A percentile compares a stretch with the other conserved stretches of the same genome.
Evolutionary conservation across 2,888 invertebrate genomes (phyloP).

Genomic region (Callimorpha dominula): DNA sequence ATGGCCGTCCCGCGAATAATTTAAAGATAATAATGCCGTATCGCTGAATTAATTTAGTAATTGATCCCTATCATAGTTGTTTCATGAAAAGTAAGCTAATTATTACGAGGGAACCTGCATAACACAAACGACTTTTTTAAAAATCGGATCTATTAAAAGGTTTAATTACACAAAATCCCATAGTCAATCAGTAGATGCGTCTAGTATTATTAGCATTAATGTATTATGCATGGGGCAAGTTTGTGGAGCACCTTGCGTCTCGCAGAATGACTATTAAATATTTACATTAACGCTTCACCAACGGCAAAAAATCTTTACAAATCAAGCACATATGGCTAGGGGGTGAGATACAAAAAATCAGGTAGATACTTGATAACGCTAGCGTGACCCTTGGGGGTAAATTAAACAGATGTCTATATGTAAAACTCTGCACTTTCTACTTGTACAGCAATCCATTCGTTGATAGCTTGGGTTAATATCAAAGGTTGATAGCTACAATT

Average conservation of each 20-base stretch:
- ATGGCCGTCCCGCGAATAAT: constrained; percentile 9
- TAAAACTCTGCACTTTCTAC: constrained; percentile 33
- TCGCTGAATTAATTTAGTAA: constrained; percentile 42
- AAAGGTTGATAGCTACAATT: background rate
- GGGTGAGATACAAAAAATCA: constrained; percentile 66
- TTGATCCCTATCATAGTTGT: constrained; percentile 33
- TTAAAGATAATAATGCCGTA: constrained; percentile 19
- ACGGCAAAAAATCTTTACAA: constrained; percentile 37
- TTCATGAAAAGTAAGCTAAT: constrained; percentile 42
- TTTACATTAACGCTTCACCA: constrained; percentile 31
- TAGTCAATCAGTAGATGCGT: constrained; percentile 46
- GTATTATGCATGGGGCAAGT: constrained; percentile 50
- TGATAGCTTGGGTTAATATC: too few relatives aligned
- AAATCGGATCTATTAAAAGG: constrained; percentile 37
- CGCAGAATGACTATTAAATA: constrained; percentile 30
- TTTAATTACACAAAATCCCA: constrained; percentile 59
- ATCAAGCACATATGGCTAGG: constrained; percentile 56
- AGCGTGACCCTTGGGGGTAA: constrained; percentile 42
- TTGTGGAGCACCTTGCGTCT: constrained; percentile 33
- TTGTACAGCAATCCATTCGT: background rate
- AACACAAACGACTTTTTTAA: constrained; percentile 36
- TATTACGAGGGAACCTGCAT: constrained; percentile 22
- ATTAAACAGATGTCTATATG: constrained; percentile 51
- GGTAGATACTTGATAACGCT: constrained; percentile 66
- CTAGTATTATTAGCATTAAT: constrained; percentile 47